These are phyloP conservation scores for Trilocha varians DNA, from an alignment of 2,888 invertebrate species.

Conservation along the genomic window DNA sequence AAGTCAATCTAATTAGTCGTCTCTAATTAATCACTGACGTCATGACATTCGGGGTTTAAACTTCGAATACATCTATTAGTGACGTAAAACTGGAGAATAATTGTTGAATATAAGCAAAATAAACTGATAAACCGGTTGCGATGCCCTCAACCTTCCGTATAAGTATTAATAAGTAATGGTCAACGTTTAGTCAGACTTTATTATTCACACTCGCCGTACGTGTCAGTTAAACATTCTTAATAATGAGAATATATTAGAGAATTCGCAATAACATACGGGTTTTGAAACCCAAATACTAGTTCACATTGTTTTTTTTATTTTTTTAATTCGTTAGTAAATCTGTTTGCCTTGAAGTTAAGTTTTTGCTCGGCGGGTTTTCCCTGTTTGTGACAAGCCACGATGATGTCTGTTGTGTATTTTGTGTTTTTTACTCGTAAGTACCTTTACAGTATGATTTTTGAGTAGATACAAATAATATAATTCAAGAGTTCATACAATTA, in stretches of 20 bases:
- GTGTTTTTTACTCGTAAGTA: slow-evolving; percentile 57
- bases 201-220: neutral
- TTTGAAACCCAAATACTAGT: neutral
- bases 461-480: too few relatives aligned
- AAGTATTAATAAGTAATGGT: neutral
- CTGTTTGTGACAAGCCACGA: slow-evolving; percentile 32
- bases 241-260: slow-evolving; percentile 1
- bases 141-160: slow-evolving; percentile 1
- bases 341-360: slow-evolving; percentile 32
- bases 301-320: neutral
- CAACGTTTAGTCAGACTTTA: slow-evolving; percentile 2
- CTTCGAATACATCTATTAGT: too few relatives aligned
- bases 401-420: slow-evolving; percentile 39
- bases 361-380: slow-evolving; percentile 42
- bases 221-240: neutral
- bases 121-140: slow-evolving; percentile 8
- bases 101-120: neutral
- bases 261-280: neutral
- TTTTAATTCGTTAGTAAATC: slow-evolving; percentile 12
- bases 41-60: too few relatives aligned
- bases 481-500: too few relatives aligned
- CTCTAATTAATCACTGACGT: too few relatives aligned
- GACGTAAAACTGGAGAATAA: neutral
- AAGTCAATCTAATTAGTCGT: too few relatives aligned
- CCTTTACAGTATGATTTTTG: slow-evolving; percentile 11